Percentiles rank a stretch among this genome's conserved stretches.
These are phyloP conservation scores for Trissolcus brochymenae DNA, from an alignment of 2,888 invertebrate species.

Conservation along the genomic window DNA sequence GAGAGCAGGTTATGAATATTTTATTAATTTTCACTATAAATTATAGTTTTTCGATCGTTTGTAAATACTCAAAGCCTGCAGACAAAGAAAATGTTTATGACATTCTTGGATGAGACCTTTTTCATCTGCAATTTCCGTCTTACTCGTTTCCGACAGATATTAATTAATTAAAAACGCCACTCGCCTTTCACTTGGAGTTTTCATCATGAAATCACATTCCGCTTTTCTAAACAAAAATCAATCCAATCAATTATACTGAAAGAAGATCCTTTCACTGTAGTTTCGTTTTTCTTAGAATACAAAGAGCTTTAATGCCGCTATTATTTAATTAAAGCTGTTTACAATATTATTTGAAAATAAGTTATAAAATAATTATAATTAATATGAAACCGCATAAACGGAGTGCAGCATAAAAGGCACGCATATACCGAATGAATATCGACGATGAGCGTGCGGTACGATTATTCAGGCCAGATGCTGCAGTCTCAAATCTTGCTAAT, in stretches of 20 bases:
- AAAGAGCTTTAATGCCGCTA: too few species aligned
- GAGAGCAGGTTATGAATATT: constrained; percentile 36
- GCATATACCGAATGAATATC: constrained; percentile 32
- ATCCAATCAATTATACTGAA: constrained; percentile 20
- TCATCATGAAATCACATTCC: constrained; percentile 10
- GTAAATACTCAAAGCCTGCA: constrained; percentile 23
- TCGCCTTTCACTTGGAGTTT: not conserved
- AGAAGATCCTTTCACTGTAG: too few species aligned
- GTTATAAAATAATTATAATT: too few species aligned
- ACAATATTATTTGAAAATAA: too few species aligned
- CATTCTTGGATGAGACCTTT: constrained; percentile 2
- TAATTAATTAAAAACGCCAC: constrained; percentile 24
- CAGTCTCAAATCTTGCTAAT: constrained; percentile 32
- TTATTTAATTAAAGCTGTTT: too few species aligned
- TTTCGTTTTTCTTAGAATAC: too few species aligned
- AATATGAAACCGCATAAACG: too few species aligned
- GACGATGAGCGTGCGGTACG: constrained; percentile 21
- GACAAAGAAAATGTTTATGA: constrained; percentile 31
- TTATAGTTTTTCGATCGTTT: constrained; percentile 13
- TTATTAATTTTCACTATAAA: constrained; percentile 31
- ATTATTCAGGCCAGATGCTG: constrained; percentile 21
- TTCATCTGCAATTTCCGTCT: constrained; percentile 1
- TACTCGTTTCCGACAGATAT: constrained; percentile 2
- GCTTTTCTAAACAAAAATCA: constrained; percentile 19
- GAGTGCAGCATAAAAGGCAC: constrained; percentile 1